phyloP scores from a whole-genome alignment of 2,888 invertebrate genomes.

The Vandiemenella viatica region DNA sequence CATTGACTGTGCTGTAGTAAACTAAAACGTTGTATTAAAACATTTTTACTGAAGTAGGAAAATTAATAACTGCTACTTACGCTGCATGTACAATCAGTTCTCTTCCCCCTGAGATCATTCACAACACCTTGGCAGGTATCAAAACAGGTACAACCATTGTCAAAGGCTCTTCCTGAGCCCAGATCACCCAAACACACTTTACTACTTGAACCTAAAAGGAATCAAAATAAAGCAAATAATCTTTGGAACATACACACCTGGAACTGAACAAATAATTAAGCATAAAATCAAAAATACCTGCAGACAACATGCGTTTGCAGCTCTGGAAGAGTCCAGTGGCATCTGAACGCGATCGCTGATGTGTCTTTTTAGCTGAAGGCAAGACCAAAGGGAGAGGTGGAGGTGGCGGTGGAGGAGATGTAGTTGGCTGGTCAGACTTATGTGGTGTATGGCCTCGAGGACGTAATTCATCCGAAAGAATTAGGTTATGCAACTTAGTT shows the following conservation, averaged over 20 bases:
- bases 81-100: conserved; percentile 62
- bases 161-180: conserved; percentile 87
- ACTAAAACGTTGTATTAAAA: no score
- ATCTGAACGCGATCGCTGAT: conserved; percentile 67
- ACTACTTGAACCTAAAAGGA: conserved; percentile 13
- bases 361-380: conserved; percentile 52
- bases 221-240: conserved; percentile 3
- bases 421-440: not conserved
- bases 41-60: no score
- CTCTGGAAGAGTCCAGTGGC: conserved; percentile 54
- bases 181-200: conserved; percentile 76
- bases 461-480: conserved; percentile 51
- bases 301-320: conserved; percentile 18
- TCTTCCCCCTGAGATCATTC: conserved; percentile 59
- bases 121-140: conserved; percentile 67
- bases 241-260: not conserved
- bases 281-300: no score
- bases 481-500: conserved; percentile 56
- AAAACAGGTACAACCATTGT: conserved; percentile 88
- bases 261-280: no score
- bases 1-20: no score
- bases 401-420: conserved; percentile 24
- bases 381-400: conserved; percentile 23
- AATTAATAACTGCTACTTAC: no score
- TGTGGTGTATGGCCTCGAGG: conserved; percentile 23